These are phyloP conservation scores for Aldrovandia affinis DNA, from an alignment of 2,797 vertebrate genomes.

Conservation along the genomic window DNA sequence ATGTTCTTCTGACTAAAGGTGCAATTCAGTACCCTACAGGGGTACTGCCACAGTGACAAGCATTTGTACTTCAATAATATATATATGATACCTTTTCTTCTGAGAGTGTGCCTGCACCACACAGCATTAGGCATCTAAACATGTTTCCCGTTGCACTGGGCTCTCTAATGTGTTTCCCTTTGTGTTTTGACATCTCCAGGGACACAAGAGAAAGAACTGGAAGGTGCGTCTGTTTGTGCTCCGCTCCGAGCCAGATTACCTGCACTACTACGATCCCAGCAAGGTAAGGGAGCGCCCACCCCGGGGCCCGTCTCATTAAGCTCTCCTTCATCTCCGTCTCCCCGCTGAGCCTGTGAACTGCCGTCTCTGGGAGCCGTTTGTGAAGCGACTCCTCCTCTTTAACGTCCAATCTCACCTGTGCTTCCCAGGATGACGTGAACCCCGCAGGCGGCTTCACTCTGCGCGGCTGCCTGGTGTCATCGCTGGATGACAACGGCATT, in stretches of 20 bases:
- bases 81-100: no score
- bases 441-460: slow-evolving; percentile 89
- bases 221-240: slow-evolving; percentile 93
- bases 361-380: slow-evolving; percentile 16
- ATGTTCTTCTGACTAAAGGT: no score
- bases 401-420: slow-evolving; percentile 52
- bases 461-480: slow-evolving; percentile 88
- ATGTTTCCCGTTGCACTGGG: background rate
- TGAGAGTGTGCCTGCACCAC: background rate
- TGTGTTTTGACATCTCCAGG: slow-evolving; percentile 69
- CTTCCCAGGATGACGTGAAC: slow-evolving; percentile 84
- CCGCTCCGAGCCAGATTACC: slow-evolving; percentile 86
- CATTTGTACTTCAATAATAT: no score
- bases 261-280: slow-evolving; percentile 93
- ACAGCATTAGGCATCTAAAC: background rate
- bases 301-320: background rate
- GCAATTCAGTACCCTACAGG: no score
- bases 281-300: slow-evolving; percentile 70
- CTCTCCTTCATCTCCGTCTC: slow-evolving; percentile 15
- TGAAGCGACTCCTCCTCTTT: slow-evolving; percentile 49
- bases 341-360: background rate
- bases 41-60: no score
- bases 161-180: background rate
- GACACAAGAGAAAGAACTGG: slow-evolving; percentile 96
- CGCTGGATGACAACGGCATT: slow-evolving; percentile 89